Conservation (phyloP, 2,888 invertebrate species). For the Agriopis marginaria region DNA sequence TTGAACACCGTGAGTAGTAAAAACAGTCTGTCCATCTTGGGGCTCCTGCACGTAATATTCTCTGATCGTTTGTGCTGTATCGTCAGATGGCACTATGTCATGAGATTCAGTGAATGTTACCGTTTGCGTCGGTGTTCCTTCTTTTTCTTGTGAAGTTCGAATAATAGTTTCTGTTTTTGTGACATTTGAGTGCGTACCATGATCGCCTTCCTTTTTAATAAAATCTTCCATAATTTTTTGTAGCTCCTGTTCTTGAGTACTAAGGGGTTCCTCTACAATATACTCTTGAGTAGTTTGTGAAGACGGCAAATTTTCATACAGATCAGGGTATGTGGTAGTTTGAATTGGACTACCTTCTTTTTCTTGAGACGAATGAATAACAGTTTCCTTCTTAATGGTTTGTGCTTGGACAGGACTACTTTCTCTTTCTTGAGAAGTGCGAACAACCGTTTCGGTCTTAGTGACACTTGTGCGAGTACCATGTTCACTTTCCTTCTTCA, state of each 20-base stretch:
- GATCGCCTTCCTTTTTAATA: conserved; percentile 25
- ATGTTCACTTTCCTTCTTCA: conserved; percentile 49
- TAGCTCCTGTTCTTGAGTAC: conserved; percentile 40
- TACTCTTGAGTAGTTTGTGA: conserved; percentile 50
- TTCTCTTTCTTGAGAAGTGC: conserved; percentile 29
- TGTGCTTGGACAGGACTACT: conserved; percentile 11
- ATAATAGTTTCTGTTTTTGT: conserved; percentile 30
- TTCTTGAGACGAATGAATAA: conserved; percentile 43
- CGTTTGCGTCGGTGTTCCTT: conserved; percentile 53
- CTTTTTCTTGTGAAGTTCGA: conserved; percentile 48
- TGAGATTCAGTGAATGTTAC: conserved; percentile 54
- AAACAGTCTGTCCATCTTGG: conserved; percentile 52
- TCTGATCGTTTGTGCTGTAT: conserved; percentile 40
- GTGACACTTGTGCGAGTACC: conserved; percentile 10
- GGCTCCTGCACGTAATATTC: conserved; percentile 65
- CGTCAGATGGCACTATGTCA: conserved; percentile 49
- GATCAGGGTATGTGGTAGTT: conserved; percentile 53
- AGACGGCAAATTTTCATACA: conserved; percentile 49
- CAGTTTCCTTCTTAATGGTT: conserved; percentile 33
- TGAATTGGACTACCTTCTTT: conserved; percentile 54
- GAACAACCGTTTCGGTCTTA: conserved; percentile 26
- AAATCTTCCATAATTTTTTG: conserved; percentile 36
- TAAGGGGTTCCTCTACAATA: conserved; percentile 61
- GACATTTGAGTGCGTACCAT: conserved; percentile 10
- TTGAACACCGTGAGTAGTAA: conserved; percentile 56